phyloP scores from a whole-genome alignment of 2,113 vertebrate species.

The Nesospiza acunhae region DNA sequence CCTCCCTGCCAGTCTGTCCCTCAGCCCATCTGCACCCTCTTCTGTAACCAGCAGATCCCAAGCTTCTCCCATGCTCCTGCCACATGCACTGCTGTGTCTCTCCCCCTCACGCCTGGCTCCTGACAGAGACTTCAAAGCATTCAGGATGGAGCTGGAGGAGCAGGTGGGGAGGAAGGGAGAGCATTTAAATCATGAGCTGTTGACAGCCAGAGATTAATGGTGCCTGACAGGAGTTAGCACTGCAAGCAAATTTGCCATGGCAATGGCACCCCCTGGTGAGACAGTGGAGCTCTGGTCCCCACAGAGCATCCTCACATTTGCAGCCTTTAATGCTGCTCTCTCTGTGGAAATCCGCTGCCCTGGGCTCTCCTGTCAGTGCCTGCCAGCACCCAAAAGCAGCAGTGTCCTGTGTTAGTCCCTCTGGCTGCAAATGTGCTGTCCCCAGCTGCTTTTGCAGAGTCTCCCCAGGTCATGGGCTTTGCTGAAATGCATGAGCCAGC shows the following conservation, averaged over 20 bases:
- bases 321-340: neutral
- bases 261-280: conserved; percentile 44
- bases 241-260: conserved; percentile 17
- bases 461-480: neutral
- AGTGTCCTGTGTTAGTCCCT: neutral
- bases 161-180: conserved; percentile 26
- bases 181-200: conserved; percentile 23
- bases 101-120: neutral
- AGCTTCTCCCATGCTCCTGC: neutral
- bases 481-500: neutral
- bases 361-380: neutral
- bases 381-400: neutral
- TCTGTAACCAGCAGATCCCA: neutral
- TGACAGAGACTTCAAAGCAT: conserved; percentile 5
- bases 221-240: neutral
- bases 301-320: neutral
- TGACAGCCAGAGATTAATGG: conserved; percentile 14
- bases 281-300: neutral
- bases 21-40: neutral
- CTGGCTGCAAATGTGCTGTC: neutral
- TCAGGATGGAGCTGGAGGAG: conserved; percentile 3
- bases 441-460: neutral
- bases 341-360: neutral
- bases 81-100: neutral
- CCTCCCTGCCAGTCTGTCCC: neutral